Conservation (phyloP, 2,113 vertebrate species). For the Carassius carassius region DNA sequence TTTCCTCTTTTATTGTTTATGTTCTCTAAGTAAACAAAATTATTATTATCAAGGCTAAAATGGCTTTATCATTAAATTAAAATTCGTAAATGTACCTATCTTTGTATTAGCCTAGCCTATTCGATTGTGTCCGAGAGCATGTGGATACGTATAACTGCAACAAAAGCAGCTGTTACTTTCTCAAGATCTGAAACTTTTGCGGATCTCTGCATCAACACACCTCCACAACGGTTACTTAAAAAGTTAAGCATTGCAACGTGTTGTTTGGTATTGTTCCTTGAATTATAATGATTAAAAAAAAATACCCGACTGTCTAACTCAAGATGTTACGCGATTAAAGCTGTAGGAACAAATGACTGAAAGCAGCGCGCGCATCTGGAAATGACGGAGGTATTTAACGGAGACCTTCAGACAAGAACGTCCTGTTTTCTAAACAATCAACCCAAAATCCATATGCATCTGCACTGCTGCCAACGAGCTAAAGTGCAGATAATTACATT, state of each 20-base stretch:
- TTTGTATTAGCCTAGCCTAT: not conserved
- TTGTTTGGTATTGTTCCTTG: too few species aligned
- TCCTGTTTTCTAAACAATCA: slow-evolving; percentile 35
- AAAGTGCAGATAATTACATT: slow-evolving; percentile 65
- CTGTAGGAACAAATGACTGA: not conserved
- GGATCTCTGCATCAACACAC: not conserved
- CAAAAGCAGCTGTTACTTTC: not conserved
- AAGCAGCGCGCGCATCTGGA: not conserved
- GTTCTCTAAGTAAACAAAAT: not conserved
- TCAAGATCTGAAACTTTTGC: not conserved
- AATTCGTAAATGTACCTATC: not conserved
- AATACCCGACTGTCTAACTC: not conserved
- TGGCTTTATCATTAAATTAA: not conserved
- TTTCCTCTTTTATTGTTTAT: not conserved
- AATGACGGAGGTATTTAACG: not conserved
- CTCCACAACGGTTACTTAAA: not conserved
- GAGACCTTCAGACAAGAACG: not conserved
- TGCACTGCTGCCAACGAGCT: slow-evolving; percentile 25
- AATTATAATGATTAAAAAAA: too few species aligned
- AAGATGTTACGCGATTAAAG: not conserved
- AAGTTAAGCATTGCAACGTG: not conserved
- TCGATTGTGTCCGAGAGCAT: not conserved
- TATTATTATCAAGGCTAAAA: not conserved
- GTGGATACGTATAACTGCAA: not conserved
- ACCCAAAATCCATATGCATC: slow-evolving; percentile 57